phyloP scores from a whole-genome alignment of 2,113 vertebrate species.

The Cinclus mexicanus region DNA sequence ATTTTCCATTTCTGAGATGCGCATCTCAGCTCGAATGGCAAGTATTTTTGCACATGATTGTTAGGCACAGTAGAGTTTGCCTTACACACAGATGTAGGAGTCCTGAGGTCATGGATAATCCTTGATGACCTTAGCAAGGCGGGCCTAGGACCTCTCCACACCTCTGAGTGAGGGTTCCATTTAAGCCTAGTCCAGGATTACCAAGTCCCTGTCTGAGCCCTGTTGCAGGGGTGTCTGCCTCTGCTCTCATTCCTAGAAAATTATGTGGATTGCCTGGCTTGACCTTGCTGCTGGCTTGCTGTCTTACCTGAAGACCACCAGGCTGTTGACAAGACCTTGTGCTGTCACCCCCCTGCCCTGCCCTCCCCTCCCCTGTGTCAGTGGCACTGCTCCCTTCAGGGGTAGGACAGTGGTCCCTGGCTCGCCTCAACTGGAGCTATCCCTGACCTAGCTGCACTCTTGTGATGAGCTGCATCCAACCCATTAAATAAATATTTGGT shows the following conservation, averaged over 20 bases:
- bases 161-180: neutral
- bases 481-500: neutral
- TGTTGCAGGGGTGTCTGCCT: neutral
- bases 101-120: neutral
- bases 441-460: neutral
- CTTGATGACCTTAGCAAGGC: neutral
- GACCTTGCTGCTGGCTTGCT: neutral
- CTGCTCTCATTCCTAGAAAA: neutral
- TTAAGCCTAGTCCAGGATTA: neutral
- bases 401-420: neutral
- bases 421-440: rapidly evolving
- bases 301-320: neutral
- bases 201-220: neutral
- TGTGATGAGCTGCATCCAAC: neutral
- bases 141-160: neutral
- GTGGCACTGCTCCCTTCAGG: neutral
- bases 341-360: neutral
- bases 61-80: neutral
- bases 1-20: slow-evolving; percentile 7
- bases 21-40: neutral
- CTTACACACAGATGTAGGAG: neutral
- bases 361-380: neutral
- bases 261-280: neutral
- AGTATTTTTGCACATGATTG: neutral
- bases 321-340: neutral